Conservation (phyloP, 2,888 invertebrate species). For the Stratiomys singularior region DNA sequence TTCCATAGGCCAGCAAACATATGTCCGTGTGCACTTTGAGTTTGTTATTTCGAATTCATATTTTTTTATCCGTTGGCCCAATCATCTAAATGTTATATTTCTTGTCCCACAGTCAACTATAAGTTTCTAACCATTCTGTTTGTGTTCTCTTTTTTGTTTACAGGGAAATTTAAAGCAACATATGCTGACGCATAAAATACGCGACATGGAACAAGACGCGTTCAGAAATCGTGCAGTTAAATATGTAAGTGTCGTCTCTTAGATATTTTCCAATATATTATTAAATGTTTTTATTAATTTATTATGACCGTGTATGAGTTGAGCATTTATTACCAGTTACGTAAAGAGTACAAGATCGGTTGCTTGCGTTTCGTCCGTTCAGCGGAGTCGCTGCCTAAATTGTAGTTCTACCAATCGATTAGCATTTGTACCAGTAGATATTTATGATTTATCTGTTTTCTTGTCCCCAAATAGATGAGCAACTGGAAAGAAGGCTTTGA, state of each 20-base stretch:
- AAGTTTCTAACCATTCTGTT: neutral
- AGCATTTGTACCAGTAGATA: constrained; percentile 17
- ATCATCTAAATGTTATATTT: constrained; percentile 1
- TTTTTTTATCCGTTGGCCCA: constrained; percentile 19
- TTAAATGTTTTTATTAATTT: constrained; percentile 37
- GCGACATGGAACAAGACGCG: constrained; percentile 74
- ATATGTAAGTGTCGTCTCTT: constrained; percentile 61
- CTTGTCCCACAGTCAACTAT: neutral
- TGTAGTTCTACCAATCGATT: constrained; percentile 29
- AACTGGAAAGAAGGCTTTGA: constrained; percentile 60
- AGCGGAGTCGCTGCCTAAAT: neutral
- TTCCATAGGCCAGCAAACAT: constrained; percentile 9
- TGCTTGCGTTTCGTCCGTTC: neutral
- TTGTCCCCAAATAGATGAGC: constrained; percentile 57
- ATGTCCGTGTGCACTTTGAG: neutral
- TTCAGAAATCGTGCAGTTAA: constrained; percentile 65
- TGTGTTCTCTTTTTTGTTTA: constrained; percentile 50
- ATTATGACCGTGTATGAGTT: constrained; percentile 37
- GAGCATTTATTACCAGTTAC: constrained; percentile 23
- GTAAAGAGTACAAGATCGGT: constrained; percentile 14
- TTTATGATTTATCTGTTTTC: constrained; percentile 46
- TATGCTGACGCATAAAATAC: constrained; percentile 96
- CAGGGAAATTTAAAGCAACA: constrained; percentile 99
- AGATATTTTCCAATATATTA: constrained; percentile 35
- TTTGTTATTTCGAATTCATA: neutral